Base-by-base conservation (phyloP, 2,113 vertebrate genomes). In the Siniperca chuatsi region DNA sequence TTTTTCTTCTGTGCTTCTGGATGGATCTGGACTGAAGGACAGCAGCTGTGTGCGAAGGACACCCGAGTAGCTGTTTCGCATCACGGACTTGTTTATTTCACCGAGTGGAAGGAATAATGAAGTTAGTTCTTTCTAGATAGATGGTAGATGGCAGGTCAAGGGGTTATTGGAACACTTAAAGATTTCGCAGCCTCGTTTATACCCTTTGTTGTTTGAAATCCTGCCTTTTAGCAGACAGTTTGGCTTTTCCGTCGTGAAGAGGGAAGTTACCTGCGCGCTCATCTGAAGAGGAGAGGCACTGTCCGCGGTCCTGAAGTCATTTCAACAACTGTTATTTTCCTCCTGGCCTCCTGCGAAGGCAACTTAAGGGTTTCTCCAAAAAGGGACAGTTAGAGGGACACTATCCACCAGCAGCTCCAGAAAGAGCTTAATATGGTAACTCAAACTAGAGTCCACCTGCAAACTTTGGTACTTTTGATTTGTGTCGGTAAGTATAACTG, bases 281-380 rank as follows among this genome's bases (percentile, higher is more conserved):
- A 23, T 74, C 81, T 12, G 29, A 61, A 58, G 37, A 69, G 58
- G 82, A 85, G 83, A 89, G 92, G 89, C 80, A 92, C 95, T 96
- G 93, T 95, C 95, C 88, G 61, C 85, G 91, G 93, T 95, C 0
- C 93, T 96, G 94, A 92, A 93, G 35, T 78, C 35, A 1, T 65
- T 15, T 66, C 61, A 20, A 10, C 35, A 20, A 60, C 78, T 29
- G 12, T 1, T 29, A 6, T 68, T 33, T 50, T 3, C 21, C 42
- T 37, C 42, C 73, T 66, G 81, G 74, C 64, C 29, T 86, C 44
- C 4, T 25, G 42, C 29, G 33, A 64, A 65, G 44, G 52, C 46
- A 76, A 82, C 52, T 76, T 48, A 1, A 75, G 5, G 20, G 48
- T 42, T 65, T 60, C 57, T 40, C 10, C 18, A 23, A 2, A 83